These are phyloP conservation scores for Parapsyche elsis DNA, from an alignment of 1,140 invertebrate species.

Conservation along the genomic window DNA sequence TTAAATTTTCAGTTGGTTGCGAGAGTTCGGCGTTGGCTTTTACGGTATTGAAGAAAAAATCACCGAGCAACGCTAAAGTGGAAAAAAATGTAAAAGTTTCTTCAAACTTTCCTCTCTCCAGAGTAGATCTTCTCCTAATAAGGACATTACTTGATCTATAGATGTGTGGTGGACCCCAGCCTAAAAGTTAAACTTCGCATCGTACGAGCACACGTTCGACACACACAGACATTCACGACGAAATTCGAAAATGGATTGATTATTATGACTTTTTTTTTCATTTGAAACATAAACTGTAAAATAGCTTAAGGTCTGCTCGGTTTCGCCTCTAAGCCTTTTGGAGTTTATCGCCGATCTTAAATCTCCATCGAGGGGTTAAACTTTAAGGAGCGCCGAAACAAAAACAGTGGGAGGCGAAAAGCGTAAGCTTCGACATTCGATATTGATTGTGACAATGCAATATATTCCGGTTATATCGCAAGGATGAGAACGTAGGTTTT, in stretches of 20 bases:
- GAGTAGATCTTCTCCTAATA: constrained; percentile 32
- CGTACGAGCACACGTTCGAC: too few species aligned
- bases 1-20: constrained; percentile 24
- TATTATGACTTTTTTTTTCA: neutral
- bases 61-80: constrained; percentile 26
- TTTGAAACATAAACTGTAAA: neutral
- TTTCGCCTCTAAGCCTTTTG: constrained; percentile 20
- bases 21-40: constrained; percentile 9
- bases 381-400: constrained; percentile 38
- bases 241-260: too few species aligned
- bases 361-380: constrained; percentile 50
- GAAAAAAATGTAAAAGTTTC: constrained; percentile 30
- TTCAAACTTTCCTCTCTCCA: neutral
- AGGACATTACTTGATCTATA: constrained; percentile 30
- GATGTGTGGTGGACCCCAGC: neutral
- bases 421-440: constrained; percentile 44
- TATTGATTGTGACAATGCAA: constrained; percentile 57
- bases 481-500: neutral
- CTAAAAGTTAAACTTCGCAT: too few species aligned
- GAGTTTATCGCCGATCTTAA: constrained; percentile 49
- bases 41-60: constrained; percentile 15
- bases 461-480: constrained; percentile 49
- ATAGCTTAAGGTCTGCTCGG: constrained; percentile 13
- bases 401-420: constrained; percentile 31
- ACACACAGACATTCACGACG: too few species aligned